Conservation (phyloP, 2,113 vertebrate species). For the Syngnathus scovelli region DNA sequence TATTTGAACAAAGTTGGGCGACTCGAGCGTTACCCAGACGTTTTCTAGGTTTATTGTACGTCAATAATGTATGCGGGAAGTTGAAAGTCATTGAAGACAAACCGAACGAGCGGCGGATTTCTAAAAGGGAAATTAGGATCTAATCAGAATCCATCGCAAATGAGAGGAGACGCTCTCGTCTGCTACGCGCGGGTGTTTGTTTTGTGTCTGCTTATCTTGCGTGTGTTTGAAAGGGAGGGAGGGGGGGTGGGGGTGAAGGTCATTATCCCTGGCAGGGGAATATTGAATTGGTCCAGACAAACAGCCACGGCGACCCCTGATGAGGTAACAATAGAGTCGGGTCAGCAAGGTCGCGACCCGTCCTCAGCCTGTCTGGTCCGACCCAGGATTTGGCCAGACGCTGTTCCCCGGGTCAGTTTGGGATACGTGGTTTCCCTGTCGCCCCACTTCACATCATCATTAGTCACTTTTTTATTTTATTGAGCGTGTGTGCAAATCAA, state of each 20-base stretch:
- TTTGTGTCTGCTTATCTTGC: constrained; percentile 5
- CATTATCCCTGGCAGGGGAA: constrained; percentile 58
- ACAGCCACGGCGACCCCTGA: constrained; percentile 59
- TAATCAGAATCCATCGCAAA: constrained; percentile 34
- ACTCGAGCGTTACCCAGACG: constrained; percentile 7
- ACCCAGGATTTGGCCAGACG: constrained; percentile 53
- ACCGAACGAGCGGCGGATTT: neutral
- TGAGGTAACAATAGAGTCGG: constrained; percentile 63
- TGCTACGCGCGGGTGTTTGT: constrained; percentile 7
- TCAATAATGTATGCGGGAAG: constrained; percentile 13
- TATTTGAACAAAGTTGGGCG: constrained; percentile 23
- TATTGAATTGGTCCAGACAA: constrained; percentile 69
- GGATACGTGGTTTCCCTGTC: constrained; percentile 23
- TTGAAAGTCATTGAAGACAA: constrained; percentile 5
- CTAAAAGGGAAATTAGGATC: constrained; percentile 7
- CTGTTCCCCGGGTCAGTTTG: constrained; percentile 48
- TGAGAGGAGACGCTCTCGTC: constrained; percentile 14
- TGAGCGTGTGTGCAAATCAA: constrained; percentile 49
- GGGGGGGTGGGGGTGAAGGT: constrained; percentile 23
- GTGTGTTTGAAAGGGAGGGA: constrained; percentile 18
- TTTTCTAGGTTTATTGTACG: constrained; percentile 11
- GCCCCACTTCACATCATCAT: constrained; percentile 56
- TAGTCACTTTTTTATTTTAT: constrained; percentile 37
- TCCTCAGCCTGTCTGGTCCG: constrained; percentile 61
- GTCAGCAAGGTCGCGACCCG: constrained; percentile 58